Evolutionary conservation across 2,888 invertebrate genomes (phyloP).

Genomic region (Pandemis corylana): DNA sequence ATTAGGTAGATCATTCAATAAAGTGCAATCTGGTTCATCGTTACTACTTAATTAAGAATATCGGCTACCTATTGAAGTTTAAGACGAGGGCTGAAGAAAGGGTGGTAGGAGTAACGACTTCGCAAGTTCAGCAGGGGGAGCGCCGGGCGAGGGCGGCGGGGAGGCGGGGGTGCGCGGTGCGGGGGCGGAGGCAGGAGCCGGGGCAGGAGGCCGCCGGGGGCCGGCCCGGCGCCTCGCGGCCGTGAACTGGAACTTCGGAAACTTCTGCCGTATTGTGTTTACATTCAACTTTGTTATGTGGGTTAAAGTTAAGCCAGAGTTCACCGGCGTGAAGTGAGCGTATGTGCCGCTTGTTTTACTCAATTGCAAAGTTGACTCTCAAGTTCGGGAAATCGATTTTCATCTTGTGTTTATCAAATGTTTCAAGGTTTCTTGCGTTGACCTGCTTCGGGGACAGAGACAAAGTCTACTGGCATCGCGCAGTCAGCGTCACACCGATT

Average conservation of each 20-base stretch:
- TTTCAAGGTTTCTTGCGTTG: constrained; percentile 72
- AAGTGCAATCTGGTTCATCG: constrained; percentile 1
- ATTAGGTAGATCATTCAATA: neutral
- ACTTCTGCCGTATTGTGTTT: constrained; percentile 84
- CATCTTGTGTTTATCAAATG: constrained; percentile 80
- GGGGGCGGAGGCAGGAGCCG: constrained; percentile 45
- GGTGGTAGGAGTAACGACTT: constrained; percentile 41
- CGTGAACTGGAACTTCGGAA: constrained; percentile 83
- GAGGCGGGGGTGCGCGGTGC: constrained; percentile 45
- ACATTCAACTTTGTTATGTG: constrained; percentile 85
- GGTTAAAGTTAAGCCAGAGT: constrained; percentile 85
- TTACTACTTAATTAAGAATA: constrained; percentile 25
- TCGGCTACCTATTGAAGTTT: constrained; percentile 23
- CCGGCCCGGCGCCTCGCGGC: constrained; percentile 71
- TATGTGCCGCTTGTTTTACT: constrained; percentile 75
- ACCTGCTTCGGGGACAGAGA: constrained; percentile 13
- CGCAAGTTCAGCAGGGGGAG: constrained; percentile 42
- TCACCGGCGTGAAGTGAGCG: constrained; percentile 69
- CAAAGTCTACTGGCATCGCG: neutral
- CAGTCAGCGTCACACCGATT: neutral
- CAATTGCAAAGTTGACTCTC: constrained; percentile 80
- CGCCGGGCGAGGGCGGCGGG: constrained; percentile 48
- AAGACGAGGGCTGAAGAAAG: constrained; percentile 40
- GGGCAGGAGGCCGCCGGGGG: constrained; percentile 51
- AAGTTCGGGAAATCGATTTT: constrained; percentile 82